phyloP scores from a whole-genome alignment of 2,113 vertebrate genomes.

The Prinia subflava region DNA sequence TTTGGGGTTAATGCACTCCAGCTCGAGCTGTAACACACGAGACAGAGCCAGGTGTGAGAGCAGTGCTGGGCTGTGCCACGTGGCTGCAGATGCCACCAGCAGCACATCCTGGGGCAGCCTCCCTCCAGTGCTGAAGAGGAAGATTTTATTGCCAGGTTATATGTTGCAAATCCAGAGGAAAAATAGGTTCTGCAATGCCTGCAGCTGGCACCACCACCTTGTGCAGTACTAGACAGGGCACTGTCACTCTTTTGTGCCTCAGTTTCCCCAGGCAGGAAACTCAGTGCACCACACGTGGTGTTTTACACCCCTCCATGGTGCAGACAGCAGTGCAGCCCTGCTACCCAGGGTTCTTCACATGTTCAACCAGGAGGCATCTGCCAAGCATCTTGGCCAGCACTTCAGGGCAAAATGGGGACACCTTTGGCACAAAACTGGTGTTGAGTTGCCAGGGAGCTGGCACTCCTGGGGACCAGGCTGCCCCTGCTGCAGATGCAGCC shows the following conservation, averaged over 20 bases:
- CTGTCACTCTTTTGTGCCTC: not conserved
- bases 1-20: constrained; percentile 97
- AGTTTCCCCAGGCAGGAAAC: not conserved
- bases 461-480: not conserved
- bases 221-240: not conserved
- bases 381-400: not conserved
- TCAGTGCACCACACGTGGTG: accelerated
- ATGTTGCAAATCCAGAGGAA: not conserved
- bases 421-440: not conserved
- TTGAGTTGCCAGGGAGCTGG: not conserved
- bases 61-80: not conserved
- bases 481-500: not conserved
- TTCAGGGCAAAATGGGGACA: accelerated
- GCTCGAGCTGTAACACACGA: constrained; percentile 80
- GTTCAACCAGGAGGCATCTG: not conserved
- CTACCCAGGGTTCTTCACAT: not conserved
- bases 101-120: not conserved
- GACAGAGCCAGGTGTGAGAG: not conserved
- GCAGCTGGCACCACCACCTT: not conserved
- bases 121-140: not conserved
- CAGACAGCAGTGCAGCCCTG: not conserved
- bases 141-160: not conserved
- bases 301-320: accelerated
- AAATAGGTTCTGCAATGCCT: accelerated
- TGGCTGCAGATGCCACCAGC: not conserved